These are phyloP conservation scores for Malaclemys terrapin DNA, from an alignment of 2,113 vertebrate genomes.

Conservation along the genomic window DNA sequence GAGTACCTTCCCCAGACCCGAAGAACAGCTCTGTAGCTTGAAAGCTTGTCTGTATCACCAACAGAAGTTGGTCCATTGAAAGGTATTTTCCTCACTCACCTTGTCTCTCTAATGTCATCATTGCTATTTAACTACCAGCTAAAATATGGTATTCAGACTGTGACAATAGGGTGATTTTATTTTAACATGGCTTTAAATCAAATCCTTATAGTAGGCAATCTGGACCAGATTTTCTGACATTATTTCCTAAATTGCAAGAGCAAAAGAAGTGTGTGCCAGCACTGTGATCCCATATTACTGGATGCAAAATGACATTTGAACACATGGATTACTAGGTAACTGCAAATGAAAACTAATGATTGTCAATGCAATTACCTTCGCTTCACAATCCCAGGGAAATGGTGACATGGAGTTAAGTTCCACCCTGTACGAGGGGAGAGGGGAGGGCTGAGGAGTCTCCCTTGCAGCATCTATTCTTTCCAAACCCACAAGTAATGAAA, in stretches of 20 bases:
- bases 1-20: too few relatives aligned
- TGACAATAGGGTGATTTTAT: constrained; percentile 8
- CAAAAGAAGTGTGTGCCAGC: constrained; percentile 9
- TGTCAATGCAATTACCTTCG: constrained; percentile 65
- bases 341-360: constrained; percentile 65
- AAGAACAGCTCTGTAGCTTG: too few relatives aligned
- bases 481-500: not conserved
- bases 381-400: constrained; percentile 15
- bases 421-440: not conserved
- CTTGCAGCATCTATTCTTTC: not conserved
- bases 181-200: not conserved
- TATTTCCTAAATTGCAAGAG: constrained; percentile 19
- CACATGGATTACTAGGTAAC: constrained; percentile 10
- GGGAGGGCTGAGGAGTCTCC: not conserved
- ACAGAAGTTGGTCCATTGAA: too few relatives aligned
- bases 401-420: constrained; percentile 23
- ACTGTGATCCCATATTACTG: not conserved
- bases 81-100: too few relatives aligned
- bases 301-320: constrained; percentile 55
- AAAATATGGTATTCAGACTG: constrained; percentile 14
- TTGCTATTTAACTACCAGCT: constrained; percentile 7
- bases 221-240: not conserved
- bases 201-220: not conserved
- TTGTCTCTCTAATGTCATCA: not conserved
- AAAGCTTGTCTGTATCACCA: too few relatives aligned